Conservation (phyloP, 2,113 vertebrate species). For the Onychostoma macrolepis region DNA sequence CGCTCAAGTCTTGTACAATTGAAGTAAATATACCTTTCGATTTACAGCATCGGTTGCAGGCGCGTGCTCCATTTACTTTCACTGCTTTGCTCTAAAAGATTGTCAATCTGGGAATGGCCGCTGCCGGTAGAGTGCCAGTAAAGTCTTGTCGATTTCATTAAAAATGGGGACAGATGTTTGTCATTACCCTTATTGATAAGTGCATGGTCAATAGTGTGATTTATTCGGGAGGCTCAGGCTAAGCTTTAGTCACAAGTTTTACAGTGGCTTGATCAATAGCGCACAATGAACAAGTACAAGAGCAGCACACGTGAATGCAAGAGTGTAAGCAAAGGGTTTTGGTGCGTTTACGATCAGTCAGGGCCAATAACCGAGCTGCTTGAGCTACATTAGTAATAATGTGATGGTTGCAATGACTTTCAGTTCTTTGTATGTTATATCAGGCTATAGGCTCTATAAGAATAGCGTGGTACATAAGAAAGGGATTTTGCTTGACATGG, state of each 20-base stretch:
- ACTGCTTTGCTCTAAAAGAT: conserved; percentile 72
- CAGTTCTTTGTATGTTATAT: neutral
- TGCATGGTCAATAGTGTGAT: conserved; percentile 78
- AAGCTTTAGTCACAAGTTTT: conserved; percentile 82
- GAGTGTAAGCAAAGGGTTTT: conserved; percentile 62
- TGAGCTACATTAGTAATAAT: neutral
- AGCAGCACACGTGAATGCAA: conserved; percentile 65
- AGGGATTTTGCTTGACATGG: neutral
- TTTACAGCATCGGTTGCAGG: conserved; percentile 63
- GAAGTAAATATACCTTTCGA: conserved; percentile 40
- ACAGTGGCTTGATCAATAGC: conserved; percentile 74
- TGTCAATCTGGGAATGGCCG: conserved; percentile 73
- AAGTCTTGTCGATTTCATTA: conserved; percentile 78
- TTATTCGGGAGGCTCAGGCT: conserved; percentile 77
- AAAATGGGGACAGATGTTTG: conserved; percentile 81
- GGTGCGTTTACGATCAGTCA: conserved; percentile 18
- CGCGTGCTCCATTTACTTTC: conserved; percentile 65
- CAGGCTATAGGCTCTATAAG: neutral
- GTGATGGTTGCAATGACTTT: neutral
- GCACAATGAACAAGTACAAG: conserved; percentile 76
- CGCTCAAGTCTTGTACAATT: neutral
- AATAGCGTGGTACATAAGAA: neutral
- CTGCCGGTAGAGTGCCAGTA: conserved; percentile 67
- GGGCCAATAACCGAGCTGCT: neutral
- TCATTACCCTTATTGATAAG: conserved; percentile 83